Base-by-base conservation (phyloP, 1,140 invertebrate species). In the Pseudobourletiella spinata region DNA sequence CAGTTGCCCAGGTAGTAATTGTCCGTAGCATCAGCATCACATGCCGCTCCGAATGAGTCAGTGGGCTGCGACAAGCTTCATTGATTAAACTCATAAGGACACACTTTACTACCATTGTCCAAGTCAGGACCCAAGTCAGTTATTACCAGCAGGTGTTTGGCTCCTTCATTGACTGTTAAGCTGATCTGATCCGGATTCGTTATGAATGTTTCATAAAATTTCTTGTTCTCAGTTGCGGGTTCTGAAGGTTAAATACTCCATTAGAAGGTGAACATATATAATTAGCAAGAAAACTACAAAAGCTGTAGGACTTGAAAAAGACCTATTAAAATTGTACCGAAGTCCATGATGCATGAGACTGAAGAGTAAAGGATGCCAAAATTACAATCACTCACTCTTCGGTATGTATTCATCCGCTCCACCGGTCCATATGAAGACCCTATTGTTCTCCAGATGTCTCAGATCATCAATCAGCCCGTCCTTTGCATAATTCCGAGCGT, bases 371-470 rank as follows among this genome's bases (percentile, higher is more conserved):
- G 4, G 18, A 51, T n/a, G 32, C 16, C 4, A 16, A 39, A 32
- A 16, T 20, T 15, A n/a, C 46, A 8, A 30, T 54, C 3, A 8
- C 25, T 22, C 46, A 68, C 63, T 46, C 29, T 26, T 16, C 48
- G 66, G 62, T 29, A 68, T 52, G 29, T 63, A 68, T 59, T 62
- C 63, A 59, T 68, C 66, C 24, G 39, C 16, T 3, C 51, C 35
- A 1, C 66, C 66, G n/a, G 46, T 65, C 63, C 63, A 65, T 11
- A 68, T 61, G 35, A 65, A 68, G 22, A 68, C 50, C 58, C 35
- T 51, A 15, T 68, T 56, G 11, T 57, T 44, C 16, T 29, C 32
- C 3, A 68, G 16, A 59, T 63, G 59, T 22, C n/a, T 44, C 16
- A 63, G 14, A 2, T 55, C 28, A 28, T 68, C 66, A 56, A 68